Evolutionary conservation across 2,888 invertebrate species (phyloP), one percentile per base, ranked within the genome.

Genomic region (Synergus umbraculus): DNA sequence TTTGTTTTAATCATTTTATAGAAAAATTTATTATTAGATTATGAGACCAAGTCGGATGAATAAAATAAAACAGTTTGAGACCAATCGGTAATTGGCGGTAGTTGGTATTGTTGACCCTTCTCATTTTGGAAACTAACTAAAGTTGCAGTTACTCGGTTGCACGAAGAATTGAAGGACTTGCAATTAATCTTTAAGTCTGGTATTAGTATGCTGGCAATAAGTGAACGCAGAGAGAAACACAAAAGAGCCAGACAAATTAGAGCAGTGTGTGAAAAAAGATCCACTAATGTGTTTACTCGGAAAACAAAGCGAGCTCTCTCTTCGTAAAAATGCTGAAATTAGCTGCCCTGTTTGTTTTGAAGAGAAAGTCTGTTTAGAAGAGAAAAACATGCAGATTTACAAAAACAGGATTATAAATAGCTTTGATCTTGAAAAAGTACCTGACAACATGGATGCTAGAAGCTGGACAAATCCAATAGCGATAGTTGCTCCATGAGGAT

Each of bases 381-480:
- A 65, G 4, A 4, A 13, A 29, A 65, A 64, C 13, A 29, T 37
- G 37, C 5, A 37, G 65, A 3, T 29, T 15, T 29, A 65, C 65
- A 22, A 73, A 76, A 41, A 44, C 54, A 2, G 44, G 13, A 77
- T 65, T 58, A 76, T 63, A 69, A 79, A n/a, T 69, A 65, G 43
- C 65, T 15, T 58, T 67, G 65, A 65, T 60, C 58, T 49, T 69
- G 82, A 64, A 77, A 79, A 69, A 77, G 49, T 73, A 86, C 94
- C 97, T 54, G 97, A 97, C 49, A 97, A 92, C 86, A 97, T 93
- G 0, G 98, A 97, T 1, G 97, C 97, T n/a, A 97, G 92, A 2
- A 98, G 93, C 90, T 97, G 97, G 0, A 97, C 97, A 77, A 96
- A 95, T 9, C 96, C 97, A 8, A 97, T 96, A 76, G 97, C 96